Percentiles rank a stretch among this genome's conserved stretches.
phyloP scores from a whole-genome alignment of 2,888 invertebrate species.

The Cataglyphis cursor region DNA sequence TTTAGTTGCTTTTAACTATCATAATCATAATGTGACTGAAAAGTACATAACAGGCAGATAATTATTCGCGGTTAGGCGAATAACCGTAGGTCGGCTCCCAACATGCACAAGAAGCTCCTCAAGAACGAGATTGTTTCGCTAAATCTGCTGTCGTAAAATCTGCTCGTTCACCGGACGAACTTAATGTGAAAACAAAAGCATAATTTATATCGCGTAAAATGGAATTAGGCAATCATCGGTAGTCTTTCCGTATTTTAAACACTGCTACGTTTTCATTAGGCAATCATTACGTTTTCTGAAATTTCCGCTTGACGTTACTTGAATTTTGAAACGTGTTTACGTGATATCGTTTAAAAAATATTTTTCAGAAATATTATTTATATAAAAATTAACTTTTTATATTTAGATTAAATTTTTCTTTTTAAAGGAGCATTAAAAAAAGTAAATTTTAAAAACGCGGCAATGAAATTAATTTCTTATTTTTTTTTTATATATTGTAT shows the following conservation, averaged over 20 bases:
- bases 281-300: not conserved
- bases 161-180: conserved; percentile 43
- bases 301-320: not conserved
- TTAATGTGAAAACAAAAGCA: conserved; percentile 34
- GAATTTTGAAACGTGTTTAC: not conserved
- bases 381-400: not conserved
- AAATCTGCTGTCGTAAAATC: conserved; percentile 71
- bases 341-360: not conserved
- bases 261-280: not conserved
- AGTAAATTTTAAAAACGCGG: not conserved
- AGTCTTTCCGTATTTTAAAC: conserved; percentile 1
- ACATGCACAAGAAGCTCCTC: conserved; percentile 65
- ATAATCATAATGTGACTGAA: conserved; percentile 67
- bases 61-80: conserved; percentile 74
- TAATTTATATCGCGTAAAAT: conserved; percentile 58
- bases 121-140: conserved; percentile 66
- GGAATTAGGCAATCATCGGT: conserved; percentile 39
- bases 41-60: conserved; percentile 72
- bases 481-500: not conserved
- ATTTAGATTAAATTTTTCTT: not conserved
- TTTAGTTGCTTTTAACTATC: conserved; percentile 71
- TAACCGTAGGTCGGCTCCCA: conserved; percentile 62
- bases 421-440: not conserved
- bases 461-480: not conserved
- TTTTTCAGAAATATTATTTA: not conserved